These are phyloP conservation scores for Oreochromis tanganicae DNA, from an alignment of 2,113 vertebrate species.

Conservation along the genomic window DNA sequence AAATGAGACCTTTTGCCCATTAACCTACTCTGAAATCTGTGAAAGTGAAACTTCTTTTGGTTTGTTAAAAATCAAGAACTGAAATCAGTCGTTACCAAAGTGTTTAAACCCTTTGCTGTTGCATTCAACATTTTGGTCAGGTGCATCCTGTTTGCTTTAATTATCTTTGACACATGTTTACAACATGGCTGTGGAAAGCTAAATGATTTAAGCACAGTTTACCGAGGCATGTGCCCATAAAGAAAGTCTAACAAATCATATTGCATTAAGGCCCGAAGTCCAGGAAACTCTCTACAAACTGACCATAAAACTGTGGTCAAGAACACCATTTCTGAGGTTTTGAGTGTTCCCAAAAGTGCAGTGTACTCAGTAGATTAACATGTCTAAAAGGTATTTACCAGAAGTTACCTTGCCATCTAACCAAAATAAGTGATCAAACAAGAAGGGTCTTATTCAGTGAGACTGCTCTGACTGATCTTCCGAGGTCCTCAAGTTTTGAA, in stretches of 20 bases:
- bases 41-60: not conserved
- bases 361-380: not conserved
- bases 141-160: not conserved
- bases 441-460: not conserved
- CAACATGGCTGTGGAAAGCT: not conserved
- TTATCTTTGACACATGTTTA: not conserved
- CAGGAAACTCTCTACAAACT: not conserved
- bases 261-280: not conserved
- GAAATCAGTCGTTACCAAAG: not conserved
- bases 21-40: not conserved
- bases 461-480: not conserved
- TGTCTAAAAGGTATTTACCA: not conserved
- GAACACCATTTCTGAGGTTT: not conserved
- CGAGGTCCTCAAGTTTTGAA: not conserved
- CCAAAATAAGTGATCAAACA: not conserved
- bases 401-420: not conserved
- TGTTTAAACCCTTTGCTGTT: not conserved
- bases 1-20: not conserved
- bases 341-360: not conserved
- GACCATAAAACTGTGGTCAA: not conserved
- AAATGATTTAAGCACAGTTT: not conserved
- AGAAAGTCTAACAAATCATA: not conserved
- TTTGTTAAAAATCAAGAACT: not conserved
- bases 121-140: not conserved
- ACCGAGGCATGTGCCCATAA: not conserved